phyloP scores from a whole-genome alignment of 1,140 invertebrate genomes.

The Teleogryllus occipitalis region DNA sequence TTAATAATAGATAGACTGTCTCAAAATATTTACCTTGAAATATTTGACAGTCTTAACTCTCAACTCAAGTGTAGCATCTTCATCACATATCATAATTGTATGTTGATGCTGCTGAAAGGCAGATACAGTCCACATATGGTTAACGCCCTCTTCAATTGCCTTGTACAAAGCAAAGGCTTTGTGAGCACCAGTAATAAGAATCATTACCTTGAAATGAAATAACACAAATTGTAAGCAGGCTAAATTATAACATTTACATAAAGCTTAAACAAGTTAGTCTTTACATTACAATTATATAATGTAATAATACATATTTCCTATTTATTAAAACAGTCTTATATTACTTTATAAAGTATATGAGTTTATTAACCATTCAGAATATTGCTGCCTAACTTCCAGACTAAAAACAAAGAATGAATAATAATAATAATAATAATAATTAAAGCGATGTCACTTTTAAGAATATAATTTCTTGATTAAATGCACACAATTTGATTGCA shows the following conservation, averaged over 20 bases:
- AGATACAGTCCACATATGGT: conserved; percentile 99
- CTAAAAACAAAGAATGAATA: too few species aligned
- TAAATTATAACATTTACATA: background rate
- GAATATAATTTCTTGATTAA: too few species aligned
- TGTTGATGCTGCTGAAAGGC: conserved; percentile 93
- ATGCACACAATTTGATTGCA: too few species aligned
- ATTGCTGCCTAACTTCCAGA: too few species aligned
- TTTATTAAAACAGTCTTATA: too few species aligned
- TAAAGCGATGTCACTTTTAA: too few species aligned
- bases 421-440: too few species aligned
- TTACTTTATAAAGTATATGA: too few species aligned
- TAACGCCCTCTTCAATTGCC: conserved; percentile 94
- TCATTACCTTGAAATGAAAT: conserved; percentile 67
- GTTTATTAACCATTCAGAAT: too few species aligned
- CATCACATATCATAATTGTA: conserved; percentile 92
- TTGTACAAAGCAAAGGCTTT: conserved; percentile 94
- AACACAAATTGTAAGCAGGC: background rate
- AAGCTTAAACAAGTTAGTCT: background rate
- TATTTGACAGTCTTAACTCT: conserved; percentile 98
- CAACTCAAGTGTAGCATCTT: conserved; percentile 94
- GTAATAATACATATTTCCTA: too few species aligned
- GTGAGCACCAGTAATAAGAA: conserved; percentile 94
- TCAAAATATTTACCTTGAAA: conserved; percentile 69
- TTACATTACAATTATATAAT: too few species aligned
- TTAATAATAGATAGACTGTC: too few species aligned